Evolutionary conservation across 2,888 invertebrate genomes (phyloP).

Genomic region (Dryocosmus kuriphilus): DNA sequence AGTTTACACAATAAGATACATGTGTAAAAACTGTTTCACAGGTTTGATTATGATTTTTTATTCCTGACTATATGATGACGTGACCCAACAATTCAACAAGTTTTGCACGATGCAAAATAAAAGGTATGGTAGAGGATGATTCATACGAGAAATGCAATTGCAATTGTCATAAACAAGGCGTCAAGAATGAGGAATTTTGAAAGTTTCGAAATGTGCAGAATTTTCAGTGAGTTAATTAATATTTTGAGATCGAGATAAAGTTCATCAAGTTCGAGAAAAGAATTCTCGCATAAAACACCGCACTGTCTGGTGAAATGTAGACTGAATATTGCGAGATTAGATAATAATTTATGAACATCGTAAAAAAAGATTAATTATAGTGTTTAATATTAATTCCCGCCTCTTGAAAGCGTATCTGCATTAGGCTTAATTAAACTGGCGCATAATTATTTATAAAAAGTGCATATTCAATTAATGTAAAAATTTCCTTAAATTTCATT

Average conservation of each 20-base stretch:
- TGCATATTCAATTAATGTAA: background rate
- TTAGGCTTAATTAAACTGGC: background rate
- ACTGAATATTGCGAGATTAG: background rate
- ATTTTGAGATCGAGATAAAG: background rate
- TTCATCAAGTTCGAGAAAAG: background rate
- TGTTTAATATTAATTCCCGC: background rate
- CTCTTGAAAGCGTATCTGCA: background rate
- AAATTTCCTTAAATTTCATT: background rate
- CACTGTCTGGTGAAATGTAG: background rate
- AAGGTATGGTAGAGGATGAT: background rate
- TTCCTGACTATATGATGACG: background rate
- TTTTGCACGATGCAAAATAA: background rate
- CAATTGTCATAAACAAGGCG: background rate
- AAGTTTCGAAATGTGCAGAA: background rate
- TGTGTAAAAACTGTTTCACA: no score
- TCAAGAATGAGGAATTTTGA: constrained; percentile 6
- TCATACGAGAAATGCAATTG: constrained; percentile 5
- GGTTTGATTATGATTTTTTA: no score
- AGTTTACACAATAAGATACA: background rate
- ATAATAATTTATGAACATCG: background rate
- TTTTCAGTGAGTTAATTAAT: background rate
- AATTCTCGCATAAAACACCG: background rate
- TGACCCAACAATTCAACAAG: background rate
- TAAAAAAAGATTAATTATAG: background rate
- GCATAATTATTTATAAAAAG: background rate